Base-by-base conservation (phyloP, 2,888 invertebrate species). In the Tryphoninae sp. region DNA sequence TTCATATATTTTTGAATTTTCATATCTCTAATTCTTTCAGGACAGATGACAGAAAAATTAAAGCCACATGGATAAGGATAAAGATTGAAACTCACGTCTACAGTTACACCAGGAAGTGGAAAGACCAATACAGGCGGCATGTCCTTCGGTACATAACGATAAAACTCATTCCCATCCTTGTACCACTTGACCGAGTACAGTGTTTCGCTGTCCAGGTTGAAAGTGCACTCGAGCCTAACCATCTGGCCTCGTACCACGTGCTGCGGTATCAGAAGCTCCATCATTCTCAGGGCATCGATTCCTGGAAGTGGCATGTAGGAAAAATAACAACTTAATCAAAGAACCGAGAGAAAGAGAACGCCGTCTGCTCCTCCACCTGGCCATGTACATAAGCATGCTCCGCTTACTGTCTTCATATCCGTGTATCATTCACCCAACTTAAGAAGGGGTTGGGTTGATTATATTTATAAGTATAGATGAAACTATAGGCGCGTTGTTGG, bases 171-270 rank as follows among this genome's bases (percentile, higher is more conserved):
- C 85, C 97, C 97, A 91, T 97, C 97, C 91, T 97, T 97, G 93
- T 97, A 97, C 97, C 97, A 97, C 93, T 97, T 97, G 88, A 97
- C 97, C 45, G 97, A 97, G 92, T 97, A 97, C 65, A 97, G 93
- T 68, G 95, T 95, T 91, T 97, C 97, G 2, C 95, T 95, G 86
- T 97, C 96, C 90, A 97, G 93, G 92, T 96, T 95, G 93, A 96
- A 97, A 91, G 95, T 95, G 92, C 97, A 97, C 90, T 96, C 96
- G 86, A 97, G 93, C 78, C 94, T 93, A 53, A 96, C 96, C 86
- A 95, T 95, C 89, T 96, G 95, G 87, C 96, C 96, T 83, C 96
- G 94, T 80, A 96, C 95, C 86, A 96, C 96, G 92, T 97, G 96
- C 84, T 95, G 95, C 19, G 97, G 97, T 89, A 97, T 95, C 86